Percentiles rank a stretch among this genome's conserved stretches.
phyloP scores from a whole-genome alignment of 2,113 vertebrate species.

The Mus pahari region DNA sequence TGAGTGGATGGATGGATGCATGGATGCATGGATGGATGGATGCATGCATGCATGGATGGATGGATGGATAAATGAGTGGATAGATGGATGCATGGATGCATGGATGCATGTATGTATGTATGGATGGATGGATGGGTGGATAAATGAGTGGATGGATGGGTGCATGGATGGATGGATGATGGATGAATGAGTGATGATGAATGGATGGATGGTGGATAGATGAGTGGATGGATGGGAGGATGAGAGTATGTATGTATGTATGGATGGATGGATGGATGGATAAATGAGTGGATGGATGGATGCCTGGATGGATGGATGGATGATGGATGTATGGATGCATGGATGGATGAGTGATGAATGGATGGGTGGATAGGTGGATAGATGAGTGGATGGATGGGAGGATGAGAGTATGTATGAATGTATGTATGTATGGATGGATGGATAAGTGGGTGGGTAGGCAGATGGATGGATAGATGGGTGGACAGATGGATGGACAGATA shows the following conservation, averaged over 20 bases:
- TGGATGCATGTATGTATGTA: rapidly evolving
- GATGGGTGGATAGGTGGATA: background rate
- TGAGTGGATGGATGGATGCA: background rate
- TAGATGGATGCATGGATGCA: rapidly evolving
- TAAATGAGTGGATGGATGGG: background rate
- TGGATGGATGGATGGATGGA: background rate
- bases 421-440: too few species aligned
- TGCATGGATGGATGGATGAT: background rate
- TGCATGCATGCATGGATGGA: background rate
- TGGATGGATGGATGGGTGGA: background rate
- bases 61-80: too few species aligned
- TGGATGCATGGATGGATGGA: background rate
- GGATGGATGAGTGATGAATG: background rate
- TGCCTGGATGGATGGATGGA: too few species aligned
- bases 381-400: background rate
- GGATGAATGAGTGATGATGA: too few species aligned
- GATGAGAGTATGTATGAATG: background rate
- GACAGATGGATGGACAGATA: background rate
- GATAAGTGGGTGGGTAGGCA: rapidly evolving
- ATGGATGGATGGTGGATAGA: background rate
- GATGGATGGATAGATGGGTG: background rate
- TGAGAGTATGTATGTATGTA: background rate
- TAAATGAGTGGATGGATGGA: too few species aligned
- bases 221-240: background rate
- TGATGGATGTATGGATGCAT: background rate